Evolutionary conservation across 2,888 invertebrate genomes (phyloP), one percentile per base, ranked within the genome.

Genomic region (Spodoptera littoralis): DNA sequence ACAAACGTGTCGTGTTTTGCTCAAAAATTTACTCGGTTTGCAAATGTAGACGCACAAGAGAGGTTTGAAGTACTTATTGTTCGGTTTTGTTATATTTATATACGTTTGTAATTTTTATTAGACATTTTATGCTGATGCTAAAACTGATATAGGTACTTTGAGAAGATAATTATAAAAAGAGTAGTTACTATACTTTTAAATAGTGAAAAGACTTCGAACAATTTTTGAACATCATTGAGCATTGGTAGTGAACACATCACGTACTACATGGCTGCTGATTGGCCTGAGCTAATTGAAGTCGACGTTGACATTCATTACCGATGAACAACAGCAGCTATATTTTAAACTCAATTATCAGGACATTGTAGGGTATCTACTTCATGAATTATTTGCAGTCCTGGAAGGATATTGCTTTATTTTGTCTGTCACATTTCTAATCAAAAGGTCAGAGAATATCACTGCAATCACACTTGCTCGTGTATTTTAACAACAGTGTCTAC

Each of bases 241-340:
- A 62, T 60, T 50, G 54, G 48, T 58, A 65, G 46, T 50, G 57
- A 46, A 59, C 61, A 51, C 58, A 56, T 48, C 42, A 45, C 27
- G 52, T 53, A 58, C 51, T 56, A 56, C 62, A 51, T 60, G 60
- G 62, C 54, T 60, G 49, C 61, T 73, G 70, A 73, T 76, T 76
- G 77, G 70, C 68, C 60, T 57, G 63, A 60, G 53, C 67, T 81
- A 82, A 84, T 82, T 83, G 79, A 77, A 81, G 76, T 72, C 73
- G 76, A 79, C 73, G 73, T 77, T 74, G 72, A 53, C 70, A 70
- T 72, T 64, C 70, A 66, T 60, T 57, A 63, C 54, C 67, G 60
- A 62, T 57, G 62, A 65, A 63, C 58, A 53, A 62, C 57, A 62
- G 57, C 51, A 64, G 52, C 56, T 66, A 73, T 66, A 77, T 73